Evolutionary conservation across 2,888 invertebrate genomes (phyloP).

Genomic region (Dicroscelio sp.): DNA sequence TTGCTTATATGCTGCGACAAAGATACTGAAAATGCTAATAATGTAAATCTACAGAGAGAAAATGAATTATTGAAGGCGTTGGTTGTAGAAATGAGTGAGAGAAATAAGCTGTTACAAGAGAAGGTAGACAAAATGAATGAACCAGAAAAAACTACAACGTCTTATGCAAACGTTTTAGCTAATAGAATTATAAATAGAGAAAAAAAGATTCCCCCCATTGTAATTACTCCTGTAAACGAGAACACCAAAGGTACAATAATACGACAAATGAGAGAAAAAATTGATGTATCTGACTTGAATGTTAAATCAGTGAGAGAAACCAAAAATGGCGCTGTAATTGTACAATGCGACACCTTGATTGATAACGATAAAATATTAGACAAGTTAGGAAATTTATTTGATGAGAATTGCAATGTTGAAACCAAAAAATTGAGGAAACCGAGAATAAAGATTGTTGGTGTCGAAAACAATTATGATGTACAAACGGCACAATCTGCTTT

Average conservation of each 20-base stretch:
- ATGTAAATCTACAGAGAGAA: background rate
- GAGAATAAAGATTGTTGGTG: slow-evolving; percentile 38
- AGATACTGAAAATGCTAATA: background rate
- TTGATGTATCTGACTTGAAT: background rate
- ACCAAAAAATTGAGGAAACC: slow-evolving; percentile 20
- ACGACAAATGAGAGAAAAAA: background rate
- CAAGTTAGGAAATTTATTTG: background rate
- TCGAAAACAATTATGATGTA: background rate
- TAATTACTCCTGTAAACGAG: background rate
- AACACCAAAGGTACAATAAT: background rate
- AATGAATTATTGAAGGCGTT: slow-evolving; percentile 12
- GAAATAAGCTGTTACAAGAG: background rate
- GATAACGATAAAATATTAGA: background rate
- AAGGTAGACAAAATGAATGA: background rate
- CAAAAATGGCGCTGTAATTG: background rate
- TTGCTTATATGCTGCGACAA: slow-evolving; percentile 12
- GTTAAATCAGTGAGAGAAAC: background rate
- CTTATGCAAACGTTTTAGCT: slow-evolving; percentile 8
- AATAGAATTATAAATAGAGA: background rate
- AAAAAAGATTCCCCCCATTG: background rate
- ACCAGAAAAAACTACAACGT: background rate
- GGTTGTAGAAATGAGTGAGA: background rate
- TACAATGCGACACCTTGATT: background rate
- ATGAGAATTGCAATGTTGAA: slow-evolving; percentile 5
- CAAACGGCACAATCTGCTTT: background rate